Base-by-base conservation (phyloP, 2,888 invertebrate species). In the Amphipyra tragopoginis region DNA sequence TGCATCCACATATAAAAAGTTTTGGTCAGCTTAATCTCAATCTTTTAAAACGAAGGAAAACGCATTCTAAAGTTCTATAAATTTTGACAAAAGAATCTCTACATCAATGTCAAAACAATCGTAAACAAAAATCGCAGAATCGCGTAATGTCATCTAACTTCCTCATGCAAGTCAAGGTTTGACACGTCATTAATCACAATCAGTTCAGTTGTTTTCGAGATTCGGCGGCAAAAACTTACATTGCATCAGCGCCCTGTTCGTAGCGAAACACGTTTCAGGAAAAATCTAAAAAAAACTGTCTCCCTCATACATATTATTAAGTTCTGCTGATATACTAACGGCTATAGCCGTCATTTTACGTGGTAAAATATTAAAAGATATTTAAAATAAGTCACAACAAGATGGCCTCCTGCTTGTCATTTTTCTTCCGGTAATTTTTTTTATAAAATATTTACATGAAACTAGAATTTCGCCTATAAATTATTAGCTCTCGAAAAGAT, bases 121-220 rank as follows among this genome's bases (percentile, higher is more conserved):
- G 13, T 39, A 21, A 51, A 56, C 15, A 43, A 21, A 38, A 48
- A 10, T 43, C 21, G 9, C 40, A 29, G 33, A 59, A 48, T 36
- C 13, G 11, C 8, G 26, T 36, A 49, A 55, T 51, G 13, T 36
- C 14, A 43, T 43, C 9, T 15, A 8, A 56, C 60, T 70, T 74
- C 51, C 45, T 45, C 6, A 43, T 15, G 42, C 36, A 26, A 45
- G 34, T 61, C 72, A 77, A 73, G 63, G 64, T 57, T 54, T 33
- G 29, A 11, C 36, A 21, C 7, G 36, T 58, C 66, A 61, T 75
- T 13, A 51, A 68, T 72, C 65, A 48, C 29, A 76, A 60, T 68
- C 54, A 61, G 48, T 60, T 59, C 40, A 61, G 21, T 36, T 47
- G 45, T 64, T 63, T 60, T 26, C 10, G 34, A 55, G 43, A 48